Evolutionary conservation across 1,140 invertebrate species (phyloP).

Genomic region (Brachionus asplanchnoidis): DNA sequence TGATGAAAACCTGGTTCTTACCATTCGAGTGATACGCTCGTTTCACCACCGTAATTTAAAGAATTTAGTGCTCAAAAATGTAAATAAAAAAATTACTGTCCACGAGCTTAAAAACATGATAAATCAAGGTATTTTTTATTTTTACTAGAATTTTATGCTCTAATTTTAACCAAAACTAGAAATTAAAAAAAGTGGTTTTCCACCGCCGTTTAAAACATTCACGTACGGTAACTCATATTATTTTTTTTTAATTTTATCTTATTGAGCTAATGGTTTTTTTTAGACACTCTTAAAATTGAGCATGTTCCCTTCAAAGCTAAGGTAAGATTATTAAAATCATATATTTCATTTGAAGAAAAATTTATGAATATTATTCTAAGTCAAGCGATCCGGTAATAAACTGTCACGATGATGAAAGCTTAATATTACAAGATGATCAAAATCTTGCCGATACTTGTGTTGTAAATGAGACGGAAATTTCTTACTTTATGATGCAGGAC

Average conservation of each 20-base stretch:
- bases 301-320: conserved; percentile 39
- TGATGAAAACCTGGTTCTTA: background rate
- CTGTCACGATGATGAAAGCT: conserved; percentile 9
- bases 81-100: background rate
- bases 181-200: conserved; percentile 22
- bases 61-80: conserved; percentile 17
- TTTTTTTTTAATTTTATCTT: background rate
- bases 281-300: conserved; percentile 27
- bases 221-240: background rate
- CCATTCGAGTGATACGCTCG: conserved; percentile 34
- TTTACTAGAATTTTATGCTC: background rate
- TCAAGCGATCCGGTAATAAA: conserved; percentile 38
- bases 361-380: background rate
- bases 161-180: background rate
- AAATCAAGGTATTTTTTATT: conserved; percentile 6
- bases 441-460: background rate
- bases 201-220: conserved; percentile 25
- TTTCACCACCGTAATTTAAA: conserved; percentile 31
- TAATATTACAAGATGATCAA: conserved; percentile 38
- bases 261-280: background rate
- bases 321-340: background rate
- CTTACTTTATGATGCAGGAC: background rate
- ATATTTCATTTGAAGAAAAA: background rate
- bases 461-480: conserved; percentile 40
- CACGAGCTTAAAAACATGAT: background rate